Percentiles rank a stretch among this genome's conserved stretches.
Conservation (phyloP, 2,888 invertebrate species). For the Campoletis raptor region DNA sequence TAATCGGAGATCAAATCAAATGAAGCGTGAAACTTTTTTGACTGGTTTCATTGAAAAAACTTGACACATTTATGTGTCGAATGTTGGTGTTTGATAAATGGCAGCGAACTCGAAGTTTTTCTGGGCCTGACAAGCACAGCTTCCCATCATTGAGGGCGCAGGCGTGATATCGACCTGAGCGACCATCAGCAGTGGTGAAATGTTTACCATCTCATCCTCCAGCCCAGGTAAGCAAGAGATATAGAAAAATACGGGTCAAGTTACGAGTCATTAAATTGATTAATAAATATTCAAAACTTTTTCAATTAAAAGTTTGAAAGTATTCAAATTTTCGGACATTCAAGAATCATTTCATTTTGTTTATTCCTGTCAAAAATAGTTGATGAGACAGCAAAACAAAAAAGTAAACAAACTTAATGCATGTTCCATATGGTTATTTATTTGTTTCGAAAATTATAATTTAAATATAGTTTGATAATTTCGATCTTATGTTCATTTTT, state of each 20-base stretch:
- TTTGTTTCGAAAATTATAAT: neutral
- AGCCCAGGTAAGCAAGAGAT: constrained; percentile 27
- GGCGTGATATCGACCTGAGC: constrained; percentile 80
- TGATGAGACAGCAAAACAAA: neutral
- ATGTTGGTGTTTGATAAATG: neutral
- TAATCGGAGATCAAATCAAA: neutral
- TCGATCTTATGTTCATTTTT: neutral
- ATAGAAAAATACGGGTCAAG: constrained; percentile 29
- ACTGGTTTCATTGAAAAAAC: neutral
- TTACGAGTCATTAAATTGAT: neutral
- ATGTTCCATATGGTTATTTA: neutral
- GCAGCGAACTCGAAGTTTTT: constrained; percentile 22
- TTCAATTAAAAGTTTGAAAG: neutral
- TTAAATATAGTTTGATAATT: neutral
- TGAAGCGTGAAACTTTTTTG: neutral
- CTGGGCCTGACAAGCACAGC: constrained; percentile 65
- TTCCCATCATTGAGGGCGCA: constrained; percentile 73
- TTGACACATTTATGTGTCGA: neutral
- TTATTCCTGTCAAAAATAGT: neutral
- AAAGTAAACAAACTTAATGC: neutral
- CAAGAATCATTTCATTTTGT: neutral
- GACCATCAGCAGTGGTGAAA: constrained; percentile 61
- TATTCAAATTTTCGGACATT: neutral
- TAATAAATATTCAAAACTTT: neutral
- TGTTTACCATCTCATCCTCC: constrained; percentile 31